Base-by-base conservation (phyloP, 2,113 vertebrate genomes). In the Triplophysa siluroides region DNA sequence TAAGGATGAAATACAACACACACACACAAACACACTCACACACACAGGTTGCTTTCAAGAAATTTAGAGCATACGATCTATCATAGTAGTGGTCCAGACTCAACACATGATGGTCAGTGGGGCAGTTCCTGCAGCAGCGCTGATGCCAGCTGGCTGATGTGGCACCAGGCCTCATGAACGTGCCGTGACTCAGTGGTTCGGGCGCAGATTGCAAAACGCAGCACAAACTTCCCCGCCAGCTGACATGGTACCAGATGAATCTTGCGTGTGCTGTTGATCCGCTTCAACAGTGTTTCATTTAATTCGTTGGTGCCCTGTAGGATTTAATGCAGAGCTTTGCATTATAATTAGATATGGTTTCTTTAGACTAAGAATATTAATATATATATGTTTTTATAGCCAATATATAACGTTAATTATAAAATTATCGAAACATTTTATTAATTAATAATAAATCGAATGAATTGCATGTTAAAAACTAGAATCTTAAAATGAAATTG, bases 181-280 rank as follows among this genome's bases (percentile, higher is more conserved):
- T 99, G 97, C 43, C 79, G 79, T 1, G 93, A 93, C 65, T 96
- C 95, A 4, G 93, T 93, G 0, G 75, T 82, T 62, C 93, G 93
- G 9, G 95, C 87, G 12, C 97, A 98, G 83, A 99, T 50, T 56
- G 94, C 96, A 1, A 99, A 95, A 2, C 97, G 95, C 52, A 99
- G 90, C 83, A 98, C 95, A 43, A 97, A 97, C 81, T 76, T 88
- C 64, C 89, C 95, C 3, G 89, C 88, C 81, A 98, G 92, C 85
- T 92, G 89, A 65, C 95, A 97, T 0, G 96, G 96, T 1, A 99
- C 97, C 86, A 99, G 88, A 86, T 99, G 96, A 86, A 99, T 98
- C 88, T 93, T 94, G 83, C 88, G 93, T 88, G 87, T 82, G 0
- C 83, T 78, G 26, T 93, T 96, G 86, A 99, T 96, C 75, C 76